These are phyloP conservation scores for Paedocypris micromegethes DNA, from an alignment of 2,797 vertebrate genomes.

Conservation along the genomic window DNA sequence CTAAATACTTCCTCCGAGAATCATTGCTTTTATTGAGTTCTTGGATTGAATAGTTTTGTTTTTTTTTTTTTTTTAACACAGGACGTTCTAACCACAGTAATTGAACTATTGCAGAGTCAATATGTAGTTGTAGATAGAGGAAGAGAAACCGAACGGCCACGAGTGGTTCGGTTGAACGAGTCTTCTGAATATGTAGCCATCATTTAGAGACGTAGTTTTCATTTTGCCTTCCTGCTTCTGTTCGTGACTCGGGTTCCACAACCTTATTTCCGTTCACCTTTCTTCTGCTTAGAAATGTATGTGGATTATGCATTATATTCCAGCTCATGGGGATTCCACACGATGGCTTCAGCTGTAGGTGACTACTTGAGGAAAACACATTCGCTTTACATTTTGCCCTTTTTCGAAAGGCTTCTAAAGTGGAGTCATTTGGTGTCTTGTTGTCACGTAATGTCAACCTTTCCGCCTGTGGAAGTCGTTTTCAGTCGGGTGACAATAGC, in stretches of 20 bases:
- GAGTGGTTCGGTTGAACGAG: background rate
- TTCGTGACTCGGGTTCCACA: background rate
- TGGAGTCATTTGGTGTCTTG: no score
- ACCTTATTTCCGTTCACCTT: constrained; percentile 2
- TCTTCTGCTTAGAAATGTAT: background rate
- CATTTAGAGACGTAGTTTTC: background rate
- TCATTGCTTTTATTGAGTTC: constrained; percentile 17
- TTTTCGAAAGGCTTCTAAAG: no score
- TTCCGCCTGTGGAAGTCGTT: no score
- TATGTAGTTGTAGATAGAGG: background rate
- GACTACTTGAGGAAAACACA: no score
- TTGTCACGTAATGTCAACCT: no score
- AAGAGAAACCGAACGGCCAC: background rate
- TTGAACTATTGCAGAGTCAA: background rate
- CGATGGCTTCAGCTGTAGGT: no score
- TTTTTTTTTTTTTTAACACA: background rate
- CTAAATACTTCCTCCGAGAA: constrained; percentile 31
- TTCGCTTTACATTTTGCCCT: no score
- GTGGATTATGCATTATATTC: constrained; percentile 9
- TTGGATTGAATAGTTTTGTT: background rate
- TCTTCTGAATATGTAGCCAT: background rate
- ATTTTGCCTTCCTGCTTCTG: background rate
- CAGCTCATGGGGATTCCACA: background rate
- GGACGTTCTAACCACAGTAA: background rate
- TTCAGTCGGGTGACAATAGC: no score